Conservation (phyloP, 2,797 vertebrate species). For the Cryptoprocta ferox region DNA sequence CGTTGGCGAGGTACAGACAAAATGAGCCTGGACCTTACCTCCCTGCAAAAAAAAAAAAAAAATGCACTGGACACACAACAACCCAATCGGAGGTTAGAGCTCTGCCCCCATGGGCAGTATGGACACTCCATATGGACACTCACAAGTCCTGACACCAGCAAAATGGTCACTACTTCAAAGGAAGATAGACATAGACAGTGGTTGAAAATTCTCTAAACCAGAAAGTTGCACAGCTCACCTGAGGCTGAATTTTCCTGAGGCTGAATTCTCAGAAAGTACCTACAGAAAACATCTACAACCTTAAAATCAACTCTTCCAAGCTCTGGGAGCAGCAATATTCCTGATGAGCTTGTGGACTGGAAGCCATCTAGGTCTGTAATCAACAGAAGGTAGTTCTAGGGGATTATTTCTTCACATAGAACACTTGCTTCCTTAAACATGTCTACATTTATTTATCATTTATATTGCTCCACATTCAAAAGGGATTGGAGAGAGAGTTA, state of each 20-base stretch:
- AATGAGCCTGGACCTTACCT: neutral
- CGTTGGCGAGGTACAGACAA: neutral
- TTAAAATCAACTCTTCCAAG: neutral
- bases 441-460: neutral
- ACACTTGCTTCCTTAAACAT: neutral
- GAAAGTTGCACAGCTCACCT: neutral
- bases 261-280: neutral
- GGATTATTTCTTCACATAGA: neutral
- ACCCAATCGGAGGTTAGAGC: neutral
- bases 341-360: neutral
- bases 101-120: fast-evolving
- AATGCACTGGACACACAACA: neutral
- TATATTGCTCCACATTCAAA: neutral
- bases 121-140: neutral
- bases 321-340: neutral
- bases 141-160: neutral
- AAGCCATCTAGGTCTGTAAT: neutral
- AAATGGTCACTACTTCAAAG: neutral
- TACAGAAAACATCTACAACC: neutral
- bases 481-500: slow-evolving; percentile 27
- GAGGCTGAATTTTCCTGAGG: neutral
- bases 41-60: neutral
- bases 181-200: neutral
- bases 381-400: neutral
- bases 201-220: neutral